Evolutionary conservation across 2,797 vertebrate species (phyloP).

Genomic region (Scolopax rusticola): DNA sequence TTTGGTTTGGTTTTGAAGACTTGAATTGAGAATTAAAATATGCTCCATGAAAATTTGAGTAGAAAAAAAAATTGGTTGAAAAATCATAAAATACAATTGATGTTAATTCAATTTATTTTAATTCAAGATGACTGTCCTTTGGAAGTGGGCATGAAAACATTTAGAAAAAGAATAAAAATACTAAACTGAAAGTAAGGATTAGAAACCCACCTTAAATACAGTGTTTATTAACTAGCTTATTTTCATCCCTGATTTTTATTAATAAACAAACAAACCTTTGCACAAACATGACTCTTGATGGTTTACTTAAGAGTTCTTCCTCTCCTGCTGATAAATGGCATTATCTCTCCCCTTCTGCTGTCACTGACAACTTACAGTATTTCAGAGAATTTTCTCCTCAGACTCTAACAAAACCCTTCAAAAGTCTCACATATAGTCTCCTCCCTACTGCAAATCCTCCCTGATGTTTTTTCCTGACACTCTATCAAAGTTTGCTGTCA

Average conservation of each 20-base stretch:
- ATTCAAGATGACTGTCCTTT: background rate
- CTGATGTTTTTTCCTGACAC: background rate
- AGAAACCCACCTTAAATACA: background rate
- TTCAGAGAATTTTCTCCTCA: conserved; percentile 15
- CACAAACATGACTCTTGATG: background rate
- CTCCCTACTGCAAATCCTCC: background rate
- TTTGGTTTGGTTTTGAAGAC: background rate
- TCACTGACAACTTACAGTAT: background rate
- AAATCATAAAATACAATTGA: background rate
- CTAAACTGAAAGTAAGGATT: background rate
- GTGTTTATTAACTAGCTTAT: background rate
- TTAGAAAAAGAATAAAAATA: background rate
- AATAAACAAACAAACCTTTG: background rate
- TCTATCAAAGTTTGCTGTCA: background rate
- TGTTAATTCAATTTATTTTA: background rate
- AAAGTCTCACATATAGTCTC: background rate
- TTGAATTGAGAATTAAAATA: background rate
- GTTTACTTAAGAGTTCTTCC: background rate
- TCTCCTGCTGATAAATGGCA: background rate
- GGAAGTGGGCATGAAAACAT: background rate
- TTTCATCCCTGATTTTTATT: background rate
- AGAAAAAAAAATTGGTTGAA: background rate
- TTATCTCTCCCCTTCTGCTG: background rate
- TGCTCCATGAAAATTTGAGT: background rate
- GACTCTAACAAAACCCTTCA: background rate